Base-by-base conservation (phyloP, 2,888 invertebrate genomes). In the Cephalotes varians region DNA sequence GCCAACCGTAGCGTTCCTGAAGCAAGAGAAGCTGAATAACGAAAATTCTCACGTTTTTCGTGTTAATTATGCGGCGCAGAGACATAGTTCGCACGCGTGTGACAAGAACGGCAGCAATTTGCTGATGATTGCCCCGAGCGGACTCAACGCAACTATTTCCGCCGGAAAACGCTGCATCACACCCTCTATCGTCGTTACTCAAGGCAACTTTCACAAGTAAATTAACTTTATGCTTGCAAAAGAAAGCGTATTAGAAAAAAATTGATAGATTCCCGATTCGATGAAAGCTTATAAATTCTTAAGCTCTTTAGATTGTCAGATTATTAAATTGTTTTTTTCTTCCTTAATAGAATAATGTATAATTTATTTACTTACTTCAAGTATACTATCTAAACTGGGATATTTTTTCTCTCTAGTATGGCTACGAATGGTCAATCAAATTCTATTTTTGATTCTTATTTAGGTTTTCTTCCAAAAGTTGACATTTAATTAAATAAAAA, bases 91-190 rank as follows among this genome's bases (percentile, higher is more conserved):
- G 2, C 69, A 87, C 34, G 28, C 95, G 69, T 95, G 96, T 81
- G 96, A 97, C 88, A 95, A 96, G 37, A 96, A 96, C 90, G 96
- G 96, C 0, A 97, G 96, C 90, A 96, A 96, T 91, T 91, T 97
- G 83, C 89, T 97, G 81, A 97, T 97, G 96, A 97, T 97, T 15
- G 96, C 96, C 0, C 96, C 97, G 0, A 54, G 72, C 0, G 88
- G 82, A 1, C 84, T 85, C 58, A 82, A 49, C 28, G 28, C 82
- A 9, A 1, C 76, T 9, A 80, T 65, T n/a, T 18, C 83, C 3
- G 31, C 49, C 60, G 54, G 67, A 25, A 82, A 85, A 67, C 58
- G 76, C 40, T 77, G 60, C 64, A 47, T 47, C 31, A 82, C 77
- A 40, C 86, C 90, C 1, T 84, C 85, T 1, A 31, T 80, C 4